Conservation (phyloP, 1,140 invertebrate species). For the Coelopa frigida region DNA sequence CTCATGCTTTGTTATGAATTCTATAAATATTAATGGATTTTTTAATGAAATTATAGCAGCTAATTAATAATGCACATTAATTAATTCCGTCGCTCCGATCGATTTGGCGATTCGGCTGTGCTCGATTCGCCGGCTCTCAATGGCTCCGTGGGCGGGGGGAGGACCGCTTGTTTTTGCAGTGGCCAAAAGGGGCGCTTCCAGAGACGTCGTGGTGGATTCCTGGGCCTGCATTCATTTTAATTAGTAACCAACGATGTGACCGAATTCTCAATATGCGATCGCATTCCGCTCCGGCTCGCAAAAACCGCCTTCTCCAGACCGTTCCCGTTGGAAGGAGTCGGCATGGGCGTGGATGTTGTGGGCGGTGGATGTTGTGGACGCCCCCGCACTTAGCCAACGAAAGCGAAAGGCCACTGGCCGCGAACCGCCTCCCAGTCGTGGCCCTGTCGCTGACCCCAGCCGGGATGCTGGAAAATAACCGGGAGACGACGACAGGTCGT, state of each 20-base stretch:
- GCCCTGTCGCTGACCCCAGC: not conserved
- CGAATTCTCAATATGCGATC: too few species aligned
- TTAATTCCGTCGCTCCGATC: too few species aligned
- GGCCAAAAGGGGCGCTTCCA: too few species aligned
- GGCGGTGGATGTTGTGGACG: not conserved
- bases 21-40: conserved; percentile 44
- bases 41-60: conserved; percentile 44
- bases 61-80: conserved; percentile 44
- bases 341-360: not conserved
- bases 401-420: too few species aligned
- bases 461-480: conserved; percentile 3
- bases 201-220: too few species aligned
- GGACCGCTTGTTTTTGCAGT: too few species aligned
- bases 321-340: not conserved
- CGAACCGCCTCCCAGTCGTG: too few species aligned
- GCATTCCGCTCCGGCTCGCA: not conserved
- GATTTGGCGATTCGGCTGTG: too few species aligned
- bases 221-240: not conserved
- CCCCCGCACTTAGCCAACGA: too few species aligned
- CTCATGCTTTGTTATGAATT: conserved; percentile 43
- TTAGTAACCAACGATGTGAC: not conserved
- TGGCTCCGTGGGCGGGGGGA: too few species aligned
- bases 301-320: conserved; percentile 1
- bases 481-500: too few species aligned
- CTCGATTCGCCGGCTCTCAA: too few species aligned